These are phyloP conservation scores for Alloscopus bannaensis DNA, from an alignment of 2,888 invertebrate species.

Conservation along the genomic window DNA sequence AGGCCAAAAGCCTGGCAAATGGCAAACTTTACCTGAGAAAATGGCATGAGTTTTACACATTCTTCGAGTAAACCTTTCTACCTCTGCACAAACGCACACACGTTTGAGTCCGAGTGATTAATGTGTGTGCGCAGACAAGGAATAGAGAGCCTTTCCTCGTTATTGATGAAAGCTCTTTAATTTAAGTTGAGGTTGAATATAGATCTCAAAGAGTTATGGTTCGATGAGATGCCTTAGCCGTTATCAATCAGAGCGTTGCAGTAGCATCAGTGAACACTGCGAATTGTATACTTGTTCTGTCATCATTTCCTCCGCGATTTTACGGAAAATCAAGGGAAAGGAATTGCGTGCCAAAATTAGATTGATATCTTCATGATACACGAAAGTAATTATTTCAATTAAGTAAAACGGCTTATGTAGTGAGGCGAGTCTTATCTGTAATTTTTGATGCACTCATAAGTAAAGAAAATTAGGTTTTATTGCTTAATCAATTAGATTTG, in stretches of 20 bases:
- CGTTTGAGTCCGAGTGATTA: background rate
- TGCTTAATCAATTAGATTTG: background rate
- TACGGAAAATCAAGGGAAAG: too few species aligned
- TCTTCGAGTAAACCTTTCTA: background rate
- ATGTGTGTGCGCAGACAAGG: conserved; percentile 14
- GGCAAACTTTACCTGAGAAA: background rate
- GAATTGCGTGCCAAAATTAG: too few species aligned
- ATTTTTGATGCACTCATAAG: too few species aligned
- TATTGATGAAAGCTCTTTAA: conserved; percentile 32
- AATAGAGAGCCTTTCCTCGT: conserved; percentile 3
- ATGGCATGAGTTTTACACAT: background rate
- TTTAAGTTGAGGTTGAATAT: conserved; percentile 23
- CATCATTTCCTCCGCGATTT: background rate
- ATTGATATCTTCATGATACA: too few species aligned
- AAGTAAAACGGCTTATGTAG: too few species aligned
- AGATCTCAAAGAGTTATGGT: conserved; percentile 37
- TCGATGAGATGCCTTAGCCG: conserved; percentile 38
- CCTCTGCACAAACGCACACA: background rate
- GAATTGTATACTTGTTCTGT: background rate
- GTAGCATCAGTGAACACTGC: background rate
- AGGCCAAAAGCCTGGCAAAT: conserved; percentile 20
- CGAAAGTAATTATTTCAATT: too few species aligned
- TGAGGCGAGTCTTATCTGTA: too few species aligned
- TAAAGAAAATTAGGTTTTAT: too few species aligned
- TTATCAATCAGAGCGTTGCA: conserved; percentile 62